phyloP scores from a whole-genome alignment of 2,888 invertebrate genomes.

The Sinodicranocentrus sp. region DNA sequence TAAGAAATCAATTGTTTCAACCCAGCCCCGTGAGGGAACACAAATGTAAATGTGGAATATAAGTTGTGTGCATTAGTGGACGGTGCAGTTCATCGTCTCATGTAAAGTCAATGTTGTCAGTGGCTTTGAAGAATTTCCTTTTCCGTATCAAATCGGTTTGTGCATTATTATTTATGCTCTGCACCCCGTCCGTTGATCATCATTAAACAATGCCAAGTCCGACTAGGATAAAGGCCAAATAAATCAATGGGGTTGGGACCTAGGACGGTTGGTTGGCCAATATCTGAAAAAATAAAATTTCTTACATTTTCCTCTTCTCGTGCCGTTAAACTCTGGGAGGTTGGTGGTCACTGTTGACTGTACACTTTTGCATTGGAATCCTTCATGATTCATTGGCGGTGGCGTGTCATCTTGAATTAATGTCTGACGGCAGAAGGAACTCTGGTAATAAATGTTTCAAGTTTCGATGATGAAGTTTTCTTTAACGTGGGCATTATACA shows the following conservation, averaged over 20 bases:
- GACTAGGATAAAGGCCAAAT: conserved; percentile 35
- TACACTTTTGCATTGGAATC: conserved; percentile 46
- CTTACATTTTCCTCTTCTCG: neutral
- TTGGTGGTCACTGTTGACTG: conserved; percentile 34
- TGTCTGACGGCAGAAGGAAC: conserved; percentile 42
- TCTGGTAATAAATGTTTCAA: conserved; percentile 46
- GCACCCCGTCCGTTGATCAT: conserved; percentile 55
- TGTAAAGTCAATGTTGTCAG: conserved; percentile 42
- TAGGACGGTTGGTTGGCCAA: conserved; percentile 19
- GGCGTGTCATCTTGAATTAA: conserved; percentile 63
- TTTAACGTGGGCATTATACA: neutral
- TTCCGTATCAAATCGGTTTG: conserved; percentile 52
- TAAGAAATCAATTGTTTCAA: conserved; percentile 61
- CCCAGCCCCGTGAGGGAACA: conserved; percentile 43
- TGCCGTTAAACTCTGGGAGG: conserved; percentile 5
- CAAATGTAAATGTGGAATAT: conserved; percentile 23
- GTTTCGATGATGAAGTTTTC: conserved; percentile 26
- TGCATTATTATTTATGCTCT: conserved; percentile 52
- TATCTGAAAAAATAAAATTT: neutral
- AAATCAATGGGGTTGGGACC: conserved; percentile 52
- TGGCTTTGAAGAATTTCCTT: conserved; percentile 42
- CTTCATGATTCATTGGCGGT: conserved; percentile 57
- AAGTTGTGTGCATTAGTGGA: neutral
- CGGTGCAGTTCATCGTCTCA: neutral
- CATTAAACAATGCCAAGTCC: conserved; percentile 59